Percentiles rank a stretch among this genome's conserved stretches.
Evolutionary conservation across 2,113 vertebrate genomes (phyloP).

Genomic region (Nansenia antarctica): DNA sequence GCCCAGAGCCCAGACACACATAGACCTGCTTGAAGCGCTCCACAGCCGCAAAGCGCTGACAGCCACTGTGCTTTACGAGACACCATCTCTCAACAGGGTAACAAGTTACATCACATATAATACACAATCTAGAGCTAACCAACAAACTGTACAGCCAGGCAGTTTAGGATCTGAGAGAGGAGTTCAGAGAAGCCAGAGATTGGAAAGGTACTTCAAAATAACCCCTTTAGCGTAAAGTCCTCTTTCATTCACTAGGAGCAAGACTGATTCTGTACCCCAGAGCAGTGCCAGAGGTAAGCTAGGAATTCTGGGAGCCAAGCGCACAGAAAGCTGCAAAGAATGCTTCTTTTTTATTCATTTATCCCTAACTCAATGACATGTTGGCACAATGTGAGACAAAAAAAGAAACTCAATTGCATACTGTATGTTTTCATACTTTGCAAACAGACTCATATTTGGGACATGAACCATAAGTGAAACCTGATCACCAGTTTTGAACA

Average conservation of each 20-base stretch:
- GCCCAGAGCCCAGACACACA: constrained; percentile 6
- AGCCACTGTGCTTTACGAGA: constrained; percentile 9
- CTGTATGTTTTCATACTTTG: neutral
- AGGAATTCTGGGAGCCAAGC: neutral
- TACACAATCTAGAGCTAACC: neutral
- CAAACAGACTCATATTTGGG: neutral
- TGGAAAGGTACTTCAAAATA: constrained; percentile 7
- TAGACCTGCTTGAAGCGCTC: neutral
- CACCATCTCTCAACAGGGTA: constrained; percentile 1
- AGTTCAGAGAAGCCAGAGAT: constrained; percentile 13
- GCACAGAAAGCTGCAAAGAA: neutral
- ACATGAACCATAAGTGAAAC: neutral
- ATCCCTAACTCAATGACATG: neutral
- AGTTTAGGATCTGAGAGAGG: neutral
- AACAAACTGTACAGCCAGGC: neutral
- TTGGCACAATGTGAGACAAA: neutral
- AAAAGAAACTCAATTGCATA: neutral
- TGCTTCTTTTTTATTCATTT: no score
- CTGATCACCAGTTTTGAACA: neutral
- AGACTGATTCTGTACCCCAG: neutral
- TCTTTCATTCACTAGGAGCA: neutral
- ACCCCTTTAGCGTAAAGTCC: neutral
- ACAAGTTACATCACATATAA: neutral
- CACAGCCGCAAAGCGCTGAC: neutral
- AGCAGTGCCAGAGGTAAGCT: neutral